These are phyloP conservation scores for Lasioglossum lativentre DNA, from an alignment of 2,888 invertebrate species.

Conservation along the genomic window DNA sequence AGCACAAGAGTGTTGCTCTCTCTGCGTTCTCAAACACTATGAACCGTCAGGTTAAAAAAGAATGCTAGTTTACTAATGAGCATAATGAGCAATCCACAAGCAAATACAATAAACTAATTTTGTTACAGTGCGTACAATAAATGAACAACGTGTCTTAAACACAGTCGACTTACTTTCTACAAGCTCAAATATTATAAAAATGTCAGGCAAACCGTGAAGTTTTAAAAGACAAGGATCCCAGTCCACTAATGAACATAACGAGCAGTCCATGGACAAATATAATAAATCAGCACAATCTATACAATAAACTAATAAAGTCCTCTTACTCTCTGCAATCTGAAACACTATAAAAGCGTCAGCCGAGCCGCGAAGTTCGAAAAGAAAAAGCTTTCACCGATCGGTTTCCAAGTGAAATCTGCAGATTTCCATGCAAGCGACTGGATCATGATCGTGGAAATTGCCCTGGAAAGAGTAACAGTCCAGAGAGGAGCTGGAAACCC, in stretches of 20 bases:
- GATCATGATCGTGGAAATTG: conserved; percentile 3
- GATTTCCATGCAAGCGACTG: not conserved
- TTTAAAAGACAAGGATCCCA: too few species aligned
- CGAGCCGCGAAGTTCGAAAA: not conserved
- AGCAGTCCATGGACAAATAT: not conserved
- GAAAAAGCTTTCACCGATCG: not conserved
- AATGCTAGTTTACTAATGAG: too few species aligned
- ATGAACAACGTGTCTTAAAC: too few species aligned
- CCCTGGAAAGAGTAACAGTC: not conserved
- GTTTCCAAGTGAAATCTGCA: not conserved
- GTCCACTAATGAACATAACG: too few species aligned
- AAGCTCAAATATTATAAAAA: too few species aligned
- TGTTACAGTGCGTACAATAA: too few species aligned
- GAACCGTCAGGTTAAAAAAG: too few species aligned
- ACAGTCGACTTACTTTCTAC: too few species aligned
- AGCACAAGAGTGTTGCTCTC: not conserved
- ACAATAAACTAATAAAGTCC: not conserved
- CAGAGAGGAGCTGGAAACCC: not conserved
- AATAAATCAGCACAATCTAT: not conserved
- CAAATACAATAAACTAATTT: not conserved
- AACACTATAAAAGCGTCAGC: too few species aligned
- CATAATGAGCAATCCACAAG: too few species aligned
- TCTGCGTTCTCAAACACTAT: too few species aligned
- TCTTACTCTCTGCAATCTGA: not conserved
- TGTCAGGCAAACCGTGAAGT: too few species aligned